Evolutionary conservation across 2,113 vertebrate genomes (phyloP).

Genomic region (Tachuris rubrigastra): DNA sequence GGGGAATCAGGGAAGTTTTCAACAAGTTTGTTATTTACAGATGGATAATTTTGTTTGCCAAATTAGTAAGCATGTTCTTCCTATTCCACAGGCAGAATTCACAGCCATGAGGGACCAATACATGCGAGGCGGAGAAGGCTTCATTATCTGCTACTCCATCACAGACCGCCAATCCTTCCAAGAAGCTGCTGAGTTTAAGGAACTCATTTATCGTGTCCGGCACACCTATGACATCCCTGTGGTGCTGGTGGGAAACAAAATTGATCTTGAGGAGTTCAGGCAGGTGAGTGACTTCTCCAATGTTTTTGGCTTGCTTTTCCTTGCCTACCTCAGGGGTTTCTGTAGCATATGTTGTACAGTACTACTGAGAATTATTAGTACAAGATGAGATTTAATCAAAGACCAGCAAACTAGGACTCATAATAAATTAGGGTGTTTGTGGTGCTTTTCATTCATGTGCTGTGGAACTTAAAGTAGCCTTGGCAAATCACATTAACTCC

Average conservation of each 20-base stretch:
- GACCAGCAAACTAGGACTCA: neutral
- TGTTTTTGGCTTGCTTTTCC: neutral
- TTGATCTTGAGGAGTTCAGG: slow-evolving; percentile 78
- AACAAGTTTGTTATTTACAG: neutral
- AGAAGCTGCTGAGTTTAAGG: slow-evolving; percentile 84
- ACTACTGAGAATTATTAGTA: neutral
- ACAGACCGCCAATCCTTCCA: slow-evolving; percentile 84
- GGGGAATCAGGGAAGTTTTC: neutral
- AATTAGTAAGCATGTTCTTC: neutral
- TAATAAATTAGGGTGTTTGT: neutral
- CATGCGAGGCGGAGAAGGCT: slow-evolving; percentile 82
- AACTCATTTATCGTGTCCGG: slow-evolving; percentile 84
- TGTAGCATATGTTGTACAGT: neutral
- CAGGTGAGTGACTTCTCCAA: slow-evolving; percentile 65
- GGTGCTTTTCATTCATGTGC: neutral
- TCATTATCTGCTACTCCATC: slow-evolving; percentile 85
- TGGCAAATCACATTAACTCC: neutral
- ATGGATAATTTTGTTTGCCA: neutral
- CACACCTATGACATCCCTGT: slow-evolving; percentile 81
- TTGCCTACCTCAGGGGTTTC: neutral
- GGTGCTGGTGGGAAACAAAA: slow-evolving; percentile 85
- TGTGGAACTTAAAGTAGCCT: neutral
- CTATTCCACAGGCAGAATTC: slow-evolving; percentile 79
- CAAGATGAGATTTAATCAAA: neutral
- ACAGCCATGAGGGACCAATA: slow-evolving; percentile 87